These are phyloP conservation scores for Dichetophora obliterata DNA, from an alignment of 2,888 invertebrate species.

Conservation along the genomic window DNA sequence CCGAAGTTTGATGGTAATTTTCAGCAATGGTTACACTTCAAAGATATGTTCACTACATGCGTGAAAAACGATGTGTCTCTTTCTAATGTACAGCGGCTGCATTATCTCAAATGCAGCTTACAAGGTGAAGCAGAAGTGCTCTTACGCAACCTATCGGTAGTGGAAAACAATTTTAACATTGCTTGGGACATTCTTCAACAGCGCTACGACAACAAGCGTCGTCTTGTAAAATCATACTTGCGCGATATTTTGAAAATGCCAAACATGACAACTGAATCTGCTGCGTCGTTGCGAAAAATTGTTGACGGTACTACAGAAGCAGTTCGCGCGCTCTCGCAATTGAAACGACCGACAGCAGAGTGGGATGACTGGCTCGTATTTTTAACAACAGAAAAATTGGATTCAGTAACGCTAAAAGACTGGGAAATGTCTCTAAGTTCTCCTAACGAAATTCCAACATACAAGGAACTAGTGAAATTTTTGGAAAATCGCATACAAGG, in stretches of 20 bases:
- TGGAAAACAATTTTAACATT: slow-evolving; percentile 34
- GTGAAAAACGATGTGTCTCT: slow-evolving; percentile 37
- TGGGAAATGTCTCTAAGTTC: slow-evolving; percentile 42
- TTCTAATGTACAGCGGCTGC: slow-evolving; percentile 23
- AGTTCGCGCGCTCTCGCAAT: slow-evolving; percentile 29
- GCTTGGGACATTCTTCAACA: slow-evolving; percentile 35
- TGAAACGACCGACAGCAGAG: slow-evolving; percentile 28
- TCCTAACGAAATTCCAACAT: slow-evolving; percentile 30
- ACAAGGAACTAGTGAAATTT: slow-evolving; percentile 16
- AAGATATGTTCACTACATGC: slow-evolving; percentile 37
- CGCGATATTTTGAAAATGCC: slow-evolving; percentile 19
- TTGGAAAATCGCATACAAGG: slow-evolving; percentile 36
- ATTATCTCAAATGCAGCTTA: slow-evolving; percentile 34
- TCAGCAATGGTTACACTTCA: slow-evolving; percentile 33
- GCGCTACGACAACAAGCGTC: slow-evolving; percentile 40
- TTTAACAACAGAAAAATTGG: slow-evolving; percentile 41
- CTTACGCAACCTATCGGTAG: not conserved
- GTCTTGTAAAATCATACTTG: slow-evolving; percentile 33
- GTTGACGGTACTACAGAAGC: slow-evolving; percentile 38
- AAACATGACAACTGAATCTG: slow-evolving; percentile 23
- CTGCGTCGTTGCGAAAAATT: not conserved
- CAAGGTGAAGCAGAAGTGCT: slow-evolving; percentile 25
- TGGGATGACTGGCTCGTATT: slow-evolving; percentile 45
- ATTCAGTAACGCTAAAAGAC: slow-evolving; percentile 27
- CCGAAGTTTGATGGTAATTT: slow-evolving; percentile 31